phyloP scores from a whole-genome alignment of 2,113 vertebrate genomes.

The Lepus europaeus region DNA sequence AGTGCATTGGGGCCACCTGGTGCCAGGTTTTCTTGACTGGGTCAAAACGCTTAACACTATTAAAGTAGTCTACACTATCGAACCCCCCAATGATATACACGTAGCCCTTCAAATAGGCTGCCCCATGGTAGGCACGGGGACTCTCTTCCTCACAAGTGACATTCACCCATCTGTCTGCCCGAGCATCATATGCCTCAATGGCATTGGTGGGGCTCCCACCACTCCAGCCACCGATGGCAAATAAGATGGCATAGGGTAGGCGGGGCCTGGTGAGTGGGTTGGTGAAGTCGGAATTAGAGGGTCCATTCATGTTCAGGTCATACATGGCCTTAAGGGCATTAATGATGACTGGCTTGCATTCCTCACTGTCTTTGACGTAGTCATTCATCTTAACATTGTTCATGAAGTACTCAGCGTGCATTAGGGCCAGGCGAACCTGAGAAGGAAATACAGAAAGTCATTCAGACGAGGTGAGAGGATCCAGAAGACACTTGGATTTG shows the following conservation, averaged over 20 bases:
- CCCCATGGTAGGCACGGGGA: slow-evolving; percentile 89
- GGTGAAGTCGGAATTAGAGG: slow-evolving; percentile 75
- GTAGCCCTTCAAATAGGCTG: slow-evolving; percentile 88
- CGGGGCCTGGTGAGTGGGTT: slow-evolving; percentile 88
- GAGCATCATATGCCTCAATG: slow-evolving; percentile 89
- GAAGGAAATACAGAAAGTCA: slow-evolving; percentile 56
- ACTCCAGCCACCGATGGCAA: slow-evolving; percentile 92
- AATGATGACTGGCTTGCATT: slow-evolving; percentile 88
- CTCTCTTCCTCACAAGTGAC: slow-evolving; percentile 86
- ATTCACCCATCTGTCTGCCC: slow-evolving; percentile 90
- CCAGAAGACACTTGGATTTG: not conserved
- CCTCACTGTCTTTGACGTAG: slow-evolving; percentile 86
- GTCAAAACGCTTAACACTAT: slow-evolving; percentile 89
- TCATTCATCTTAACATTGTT: slow-evolving; percentile 88
- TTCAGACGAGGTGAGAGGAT: slow-evolving; percentile 14
- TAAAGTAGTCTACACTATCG: slow-evolving; percentile 89
- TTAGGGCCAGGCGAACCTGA: slow-evolving; percentile 90
- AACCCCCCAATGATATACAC: slow-evolving; percentile 91
- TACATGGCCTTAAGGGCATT: slow-evolving; percentile 88
- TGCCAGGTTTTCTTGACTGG: slow-evolving; percentile 88
- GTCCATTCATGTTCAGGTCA: slow-evolving; percentile 85
- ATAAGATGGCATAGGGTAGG: slow-evolving; percentile 89
- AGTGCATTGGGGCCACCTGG: slow-evolving; percentile 92
- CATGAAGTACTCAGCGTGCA: slow-evolving; percentile 89
- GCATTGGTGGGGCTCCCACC: slow-evolving; percentile 87